phyloP scores from a whole-genome alignment of 2,113 vertebrate species.

The Eonycteris spelaea region DNA sequence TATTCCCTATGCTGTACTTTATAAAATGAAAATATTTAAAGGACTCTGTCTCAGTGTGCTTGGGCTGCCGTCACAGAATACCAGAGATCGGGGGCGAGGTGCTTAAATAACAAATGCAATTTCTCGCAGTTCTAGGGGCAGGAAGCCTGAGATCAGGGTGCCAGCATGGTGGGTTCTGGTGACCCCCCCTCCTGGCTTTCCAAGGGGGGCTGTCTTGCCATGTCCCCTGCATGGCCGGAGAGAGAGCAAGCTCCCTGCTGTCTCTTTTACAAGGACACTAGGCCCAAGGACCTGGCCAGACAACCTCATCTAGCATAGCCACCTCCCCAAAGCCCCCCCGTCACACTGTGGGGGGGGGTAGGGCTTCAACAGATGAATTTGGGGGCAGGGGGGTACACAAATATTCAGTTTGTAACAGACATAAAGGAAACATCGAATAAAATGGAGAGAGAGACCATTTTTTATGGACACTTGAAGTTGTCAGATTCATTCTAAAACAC shows the following conservation, averaged over 20 bases:
- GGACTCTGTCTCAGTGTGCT: background rate
- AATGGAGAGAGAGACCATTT: background rate
- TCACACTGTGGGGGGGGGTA: background rate
- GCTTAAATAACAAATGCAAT: no score
- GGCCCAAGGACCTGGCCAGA: background rate
- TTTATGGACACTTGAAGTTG: background rate
- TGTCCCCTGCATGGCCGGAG: no score
- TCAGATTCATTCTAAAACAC: conserved; percentile 23
- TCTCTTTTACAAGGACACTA: background rate
- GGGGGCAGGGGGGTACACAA: no score
- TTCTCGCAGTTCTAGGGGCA: background rate
- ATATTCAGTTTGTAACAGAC: background rate
- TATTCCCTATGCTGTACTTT: background rate
- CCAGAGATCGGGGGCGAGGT: fast-evolving
- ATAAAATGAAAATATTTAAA: background rate
- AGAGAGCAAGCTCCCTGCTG: background rate
- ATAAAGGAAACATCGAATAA: background rate
- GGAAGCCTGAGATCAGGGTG: background rate
- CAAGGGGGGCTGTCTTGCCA: background rate
- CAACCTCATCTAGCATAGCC: background rate
- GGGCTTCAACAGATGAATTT: background rate
- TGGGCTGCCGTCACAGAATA: fast-evolving
- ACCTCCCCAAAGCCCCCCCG: background rate
- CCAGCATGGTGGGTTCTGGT: fast-evolving
- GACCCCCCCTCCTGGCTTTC: background rate